These are phyloP conservation scores for Periophthalmus magnuspinnatus DNA, from an alignment of 2,797 vertebrate species.

Conservation along the genomic window DNA sequence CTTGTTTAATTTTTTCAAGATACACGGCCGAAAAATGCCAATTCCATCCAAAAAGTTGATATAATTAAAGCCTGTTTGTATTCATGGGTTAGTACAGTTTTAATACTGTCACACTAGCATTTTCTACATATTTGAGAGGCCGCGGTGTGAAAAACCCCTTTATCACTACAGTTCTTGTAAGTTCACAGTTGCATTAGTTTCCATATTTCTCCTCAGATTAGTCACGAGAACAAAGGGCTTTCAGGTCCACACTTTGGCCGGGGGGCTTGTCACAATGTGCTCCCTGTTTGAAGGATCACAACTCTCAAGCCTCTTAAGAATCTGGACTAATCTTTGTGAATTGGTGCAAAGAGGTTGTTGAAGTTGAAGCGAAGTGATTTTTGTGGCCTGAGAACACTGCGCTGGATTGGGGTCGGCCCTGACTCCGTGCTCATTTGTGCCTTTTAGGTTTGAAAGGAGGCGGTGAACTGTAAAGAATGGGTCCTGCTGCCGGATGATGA, in stretches of 20 bases:
- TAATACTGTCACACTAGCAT: neutral
- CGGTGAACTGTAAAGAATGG: conserved; percentile 74
- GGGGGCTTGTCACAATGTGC: conserved; percentile 63
- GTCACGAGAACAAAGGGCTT: conserved; percentile 66
- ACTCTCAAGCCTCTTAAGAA: conserved; percentile 63
- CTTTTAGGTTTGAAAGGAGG: conserved; percentile 65
- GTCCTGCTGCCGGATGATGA: conserved; percentile 56
- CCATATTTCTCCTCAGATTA: conserved; percentile 59
- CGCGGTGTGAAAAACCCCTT: conserved; percentile 37
- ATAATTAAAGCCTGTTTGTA: no score
- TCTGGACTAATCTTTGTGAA: conserved; percentile 64
- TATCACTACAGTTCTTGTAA: conserved; percentile 34
- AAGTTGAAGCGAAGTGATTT: conserved; percentile 34
- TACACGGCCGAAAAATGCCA: no score
- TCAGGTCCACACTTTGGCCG: conserved; percentile 45
- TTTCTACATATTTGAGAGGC: neutral
- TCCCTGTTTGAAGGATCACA: conserved; percentile 61
- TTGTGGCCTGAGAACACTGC: conserved; percentile 41
- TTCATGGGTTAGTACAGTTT: no score
- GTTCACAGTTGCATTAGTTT: conserved; percentile 44
- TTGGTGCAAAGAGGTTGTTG: conserved; percentile 45
- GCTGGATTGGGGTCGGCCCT: conserved; percentile 42
- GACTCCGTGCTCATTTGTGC: conserved; percentile 61
- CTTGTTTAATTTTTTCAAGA: no score
- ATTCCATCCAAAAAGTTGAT: no score